Base-by-base conservation (phyloP, 2,113 vertebrate species). In the Syrmaticus mikado region DNA sequence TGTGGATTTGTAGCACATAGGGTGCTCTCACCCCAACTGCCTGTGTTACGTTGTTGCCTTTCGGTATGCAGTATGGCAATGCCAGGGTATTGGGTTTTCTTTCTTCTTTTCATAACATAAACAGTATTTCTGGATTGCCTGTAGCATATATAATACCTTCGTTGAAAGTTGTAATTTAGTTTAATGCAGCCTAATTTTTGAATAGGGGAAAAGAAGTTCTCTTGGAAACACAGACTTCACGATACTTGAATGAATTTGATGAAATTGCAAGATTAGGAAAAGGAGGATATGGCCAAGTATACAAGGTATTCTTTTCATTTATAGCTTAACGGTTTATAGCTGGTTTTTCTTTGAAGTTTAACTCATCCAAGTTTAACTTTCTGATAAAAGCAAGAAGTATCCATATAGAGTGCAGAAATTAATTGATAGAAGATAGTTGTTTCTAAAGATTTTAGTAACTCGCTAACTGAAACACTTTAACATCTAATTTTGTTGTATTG, bases 231-330 rank as follows among this genome's bases (percentile, higher is more conserved):
- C 99, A 99, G 92, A 98, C 99, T 3, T 99, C 99, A 32, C 98
- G 99, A 9, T 99, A 99, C 91, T 96, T 99, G 64, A 99, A 98
- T 97, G 99, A 99, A 93, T 99, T 99, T 98, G 99, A 99, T 94
- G 99, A 99, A 96, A 78, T 99, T 55, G 97, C 97, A 52, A 92
- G 97, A 80, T 96, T 99, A 41, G 99, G 99, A 82, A 99, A 98
- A 98, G 99, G 99, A 84, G 98, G 99, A 21, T 99, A 99, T 32
- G 99, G 99, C 75, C 98, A 98, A 95, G 99, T 99, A 6, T 99
- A 98, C 94, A 99, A 99, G 98, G 99, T 99, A 97, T 70, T 74
- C 32, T 76, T 91, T 55, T 8, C 9, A 13, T 85, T 88, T 74
- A 13, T 41, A 78, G 30, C 14, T 72, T 1, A 17, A 50, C 22